phyloP scores from a whole-genome alignment of 2,113 vertebrate genomes.

The Oxyura jamaicensis region DNA sequence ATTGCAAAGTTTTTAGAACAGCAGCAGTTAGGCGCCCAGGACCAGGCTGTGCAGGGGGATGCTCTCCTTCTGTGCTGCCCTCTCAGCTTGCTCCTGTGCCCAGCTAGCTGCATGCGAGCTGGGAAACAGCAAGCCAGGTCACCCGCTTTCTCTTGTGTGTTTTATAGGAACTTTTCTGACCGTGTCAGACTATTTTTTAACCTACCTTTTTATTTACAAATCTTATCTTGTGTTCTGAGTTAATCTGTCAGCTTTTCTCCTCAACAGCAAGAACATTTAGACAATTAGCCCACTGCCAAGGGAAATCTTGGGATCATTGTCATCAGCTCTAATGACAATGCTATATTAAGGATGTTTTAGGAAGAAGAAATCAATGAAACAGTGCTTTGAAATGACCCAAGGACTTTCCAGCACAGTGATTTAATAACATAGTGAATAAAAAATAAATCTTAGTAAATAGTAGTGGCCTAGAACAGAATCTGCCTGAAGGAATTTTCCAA shows the following conservation, averaged over 20 bases:
- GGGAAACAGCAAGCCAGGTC: accelerated
- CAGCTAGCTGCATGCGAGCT: accelerated
- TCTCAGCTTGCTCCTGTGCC: background rate
- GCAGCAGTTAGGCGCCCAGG: background rate
- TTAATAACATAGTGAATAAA: background rate
- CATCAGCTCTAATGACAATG: background rate
- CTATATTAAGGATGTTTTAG: background rate
- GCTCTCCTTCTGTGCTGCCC: background rate
- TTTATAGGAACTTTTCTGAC: background rate
- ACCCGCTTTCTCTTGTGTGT: no score
- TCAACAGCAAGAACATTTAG: background rate
- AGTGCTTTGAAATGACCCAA: constrained; percentile 36
- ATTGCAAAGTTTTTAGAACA: background rate
- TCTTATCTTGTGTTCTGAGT: background rate
- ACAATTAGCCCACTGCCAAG: background rate
- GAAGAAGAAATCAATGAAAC: constrained; percentile 48
- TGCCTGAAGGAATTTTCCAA: constrained; percentile 36
- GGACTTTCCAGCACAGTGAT: constrained; percentile 27
- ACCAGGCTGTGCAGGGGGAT: background rate
- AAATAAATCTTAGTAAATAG: background rate
- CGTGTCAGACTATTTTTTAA: background rate
- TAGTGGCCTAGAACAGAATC: constrained; percentile 27
- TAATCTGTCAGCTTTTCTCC: background rate
- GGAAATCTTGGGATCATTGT: background rate
- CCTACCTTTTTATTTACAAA: background rate